A percentile compares a stretch with the other conserved stretches of the same genome.
Conservation (phyloP, 2,797 vertebrate species). For the Rallus crepitans region DNA sequence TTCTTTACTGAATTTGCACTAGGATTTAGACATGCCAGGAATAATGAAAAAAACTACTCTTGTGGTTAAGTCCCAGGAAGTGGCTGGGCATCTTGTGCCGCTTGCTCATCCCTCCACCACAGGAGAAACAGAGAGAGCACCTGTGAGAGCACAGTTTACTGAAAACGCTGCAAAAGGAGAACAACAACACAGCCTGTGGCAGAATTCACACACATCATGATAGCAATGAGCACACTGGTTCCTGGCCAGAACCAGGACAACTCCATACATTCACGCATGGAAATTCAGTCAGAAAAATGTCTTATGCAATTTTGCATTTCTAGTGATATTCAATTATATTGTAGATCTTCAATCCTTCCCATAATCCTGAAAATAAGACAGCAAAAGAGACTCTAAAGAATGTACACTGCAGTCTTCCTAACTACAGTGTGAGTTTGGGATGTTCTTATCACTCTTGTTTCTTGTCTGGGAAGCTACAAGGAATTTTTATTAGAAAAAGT, state of each 20-base stretch:
- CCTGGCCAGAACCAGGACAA: too few species aligned
- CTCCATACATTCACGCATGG: neutral
- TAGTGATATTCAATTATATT: neutral
- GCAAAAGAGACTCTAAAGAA: neutral
- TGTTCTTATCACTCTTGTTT: neutral
- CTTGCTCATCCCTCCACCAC: too few species aligned
- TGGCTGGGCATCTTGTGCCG: too few species aligned
- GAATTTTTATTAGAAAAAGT: neutral
- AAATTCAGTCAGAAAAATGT: neutral
- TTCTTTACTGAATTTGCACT: neutral
- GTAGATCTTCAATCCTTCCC: neutral
- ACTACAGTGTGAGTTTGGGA: neutral
- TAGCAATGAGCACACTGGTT: too few species aligned
- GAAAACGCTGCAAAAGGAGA: too few species aligned
- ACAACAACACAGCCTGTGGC: too few species aligned
- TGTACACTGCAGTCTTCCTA: neutral
- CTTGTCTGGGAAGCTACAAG: accelerated
- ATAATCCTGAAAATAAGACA: neutral
- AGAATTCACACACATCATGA: too few species aligned
- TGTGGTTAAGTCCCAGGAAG: too few species aligned
- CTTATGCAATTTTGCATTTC: neutral
- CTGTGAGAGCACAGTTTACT: too few species aligned
- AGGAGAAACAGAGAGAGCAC: too few species aligned
- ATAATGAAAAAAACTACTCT: neutral
- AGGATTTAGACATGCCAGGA: neutral